Evolutionary conservation across 2,113 vertebrate genomes (phyloP), one percentile per base, ranked within the genome.

Genomic region (Halichoeres trimaculatus): DNA sequence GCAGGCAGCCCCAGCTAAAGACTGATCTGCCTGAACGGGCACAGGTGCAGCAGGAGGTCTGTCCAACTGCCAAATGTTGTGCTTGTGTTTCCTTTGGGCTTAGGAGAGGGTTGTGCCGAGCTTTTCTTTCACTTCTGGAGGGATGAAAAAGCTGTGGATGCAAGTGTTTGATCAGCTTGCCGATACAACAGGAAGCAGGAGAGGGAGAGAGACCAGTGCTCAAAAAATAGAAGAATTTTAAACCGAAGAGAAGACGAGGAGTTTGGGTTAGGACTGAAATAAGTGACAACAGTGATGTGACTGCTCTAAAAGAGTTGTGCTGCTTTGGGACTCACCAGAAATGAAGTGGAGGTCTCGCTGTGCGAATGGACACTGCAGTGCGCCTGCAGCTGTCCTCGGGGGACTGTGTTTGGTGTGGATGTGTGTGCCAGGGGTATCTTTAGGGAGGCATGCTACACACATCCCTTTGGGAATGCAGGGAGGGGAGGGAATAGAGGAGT

Each of bases 11-110:
- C 66, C 76, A 66, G 88, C 87, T 92, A 92, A 93, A 92, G 89
- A 90, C 83, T 81, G 91, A 92, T 90, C 90, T 70, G 89, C 85
- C 77, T 90, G 88, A 91, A 86, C 69, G 74, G 72, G 80, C 89
- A 90, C 89, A 92, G 90, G 91, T 94, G 89, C 85, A 78, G 89
- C 71, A 81, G 88, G 87, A 81, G 86, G 80, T 78, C 80, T 83
- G 74, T 76, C 73, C 69, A 47, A 23, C 72, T 89, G 91, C 87
- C 92, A 93, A 90, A 89, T 86, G 59, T 66, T 84, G 82, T 76
- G 71, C 69, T 85, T 84, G 69, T 79, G 72, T 87, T 89, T 86
- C 85, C 80, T 80, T 81, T 85, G 61, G 83, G 82, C 80, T 87
- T 74, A 65, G 65, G 60, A 66, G 66, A 76, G 71, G 78, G 60